phyloP scores from a whole-genome alignment of 2,888 invertebrate genomes.

The Saturnia japonica region DNA sequence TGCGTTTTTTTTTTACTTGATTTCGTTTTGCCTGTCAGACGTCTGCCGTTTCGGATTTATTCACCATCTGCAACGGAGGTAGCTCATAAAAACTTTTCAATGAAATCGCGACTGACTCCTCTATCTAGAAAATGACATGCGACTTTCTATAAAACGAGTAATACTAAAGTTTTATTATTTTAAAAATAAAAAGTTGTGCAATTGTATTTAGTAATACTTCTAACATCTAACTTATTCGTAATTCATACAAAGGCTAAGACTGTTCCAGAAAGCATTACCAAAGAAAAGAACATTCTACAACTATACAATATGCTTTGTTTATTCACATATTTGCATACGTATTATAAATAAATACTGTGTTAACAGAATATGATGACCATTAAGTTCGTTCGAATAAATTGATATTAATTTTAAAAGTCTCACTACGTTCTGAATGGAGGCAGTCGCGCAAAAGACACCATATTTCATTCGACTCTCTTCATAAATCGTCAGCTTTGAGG shows the following conservation, averaged over 20 bases:
- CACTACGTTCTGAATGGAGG: slow-evolving; percentile 1
- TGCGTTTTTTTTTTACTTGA: slow-evolving; percentile 33
- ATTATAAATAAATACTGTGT: neutral
- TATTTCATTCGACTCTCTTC: slow-evolving; percentile 72
- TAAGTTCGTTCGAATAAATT: neutral
- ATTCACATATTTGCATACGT: neutral
- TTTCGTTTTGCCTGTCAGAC: slow-evolving; percentile 58
- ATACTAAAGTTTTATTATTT: neutral
- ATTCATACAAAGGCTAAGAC: neutral
- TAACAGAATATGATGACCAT: neutral
- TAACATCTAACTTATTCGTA: neutral
- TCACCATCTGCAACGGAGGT: slow-evolving; percentile 63
- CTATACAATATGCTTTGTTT: too few species aligned
- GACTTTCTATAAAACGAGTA: slow-evolving; percentile 1
- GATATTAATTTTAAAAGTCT: neutral
- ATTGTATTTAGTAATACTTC: neutral
- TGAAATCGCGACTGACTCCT: slow-evolving; percentile 63
- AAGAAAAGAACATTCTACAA: too few species aligned
- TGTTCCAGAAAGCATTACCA: too few species aligned
- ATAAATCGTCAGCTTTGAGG: slow-evolving; percentile 71
- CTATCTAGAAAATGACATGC: slow-evolving; percentile 38
- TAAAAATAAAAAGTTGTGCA: neutral
- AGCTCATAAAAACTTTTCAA: slow-evolving; percentile 71
- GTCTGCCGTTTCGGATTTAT: slow-evolving; percentile 71
- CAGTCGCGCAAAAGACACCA: slow-evolving; percentile 47